These are phyloP conservation scores for Pagetopsis macropterus DNA, from an alignment of 2,797 vertebrate species.

Conservation along the genomic window DNA sequence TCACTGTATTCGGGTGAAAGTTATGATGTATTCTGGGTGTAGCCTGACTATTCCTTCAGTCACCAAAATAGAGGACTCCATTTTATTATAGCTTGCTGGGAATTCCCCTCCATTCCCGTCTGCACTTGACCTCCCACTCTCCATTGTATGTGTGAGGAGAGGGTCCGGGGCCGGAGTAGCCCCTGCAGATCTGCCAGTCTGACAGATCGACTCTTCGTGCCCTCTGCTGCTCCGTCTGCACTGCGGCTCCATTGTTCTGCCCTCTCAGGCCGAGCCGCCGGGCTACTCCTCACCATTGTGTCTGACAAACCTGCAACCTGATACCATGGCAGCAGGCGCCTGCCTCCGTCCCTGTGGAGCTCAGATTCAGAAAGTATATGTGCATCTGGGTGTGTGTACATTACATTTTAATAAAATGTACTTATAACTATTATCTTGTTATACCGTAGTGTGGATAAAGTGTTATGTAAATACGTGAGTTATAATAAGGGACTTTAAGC, in stretches of 20 bases:
- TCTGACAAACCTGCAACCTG: conserved; percentile 77
- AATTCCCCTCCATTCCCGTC: conserved; percentile 81
- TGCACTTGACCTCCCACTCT: conserved; percentile 79
- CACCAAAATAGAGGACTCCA: conserved; percentile 75
- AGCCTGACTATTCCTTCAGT: conserved; percentile 57
- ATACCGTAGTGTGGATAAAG: not conserved
- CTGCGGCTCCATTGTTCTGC: conserved; percentile 80
- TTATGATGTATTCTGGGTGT: conserved; percentile 73
- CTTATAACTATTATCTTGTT: conserved; percentile 8
- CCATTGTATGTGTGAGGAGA: conserved; percentile 75
- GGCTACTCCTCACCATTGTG: conserved; percentile 81
- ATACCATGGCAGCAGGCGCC: conserved; percentile 72
- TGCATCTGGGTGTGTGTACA: conserved; percentile 27
- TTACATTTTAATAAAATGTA: conserved; percentile 6
- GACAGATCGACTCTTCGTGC: conserved; percentile 74
- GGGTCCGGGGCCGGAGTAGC: conserved; percentile 58
- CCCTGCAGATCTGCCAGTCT: conserved; percentile 66
- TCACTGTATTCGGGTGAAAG: conserved; percentile 61
- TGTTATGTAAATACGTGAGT: conserved; percentile 5
- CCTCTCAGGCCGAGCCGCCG: conserved; percentile 65
- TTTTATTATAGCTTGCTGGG: conserved; percentile 80
- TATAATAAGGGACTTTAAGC: not conserved
- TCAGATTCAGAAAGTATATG: conserved; percentile 44
- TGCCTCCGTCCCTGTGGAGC: conserved; percentile 65
- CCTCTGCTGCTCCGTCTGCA: conserved; percentile 73